These are phyloP conservation scores for Belonocnema kinseyi DNA, from an alignment of 1,140 invertebrate genomes.

Conservation along the genomic window DNA sequence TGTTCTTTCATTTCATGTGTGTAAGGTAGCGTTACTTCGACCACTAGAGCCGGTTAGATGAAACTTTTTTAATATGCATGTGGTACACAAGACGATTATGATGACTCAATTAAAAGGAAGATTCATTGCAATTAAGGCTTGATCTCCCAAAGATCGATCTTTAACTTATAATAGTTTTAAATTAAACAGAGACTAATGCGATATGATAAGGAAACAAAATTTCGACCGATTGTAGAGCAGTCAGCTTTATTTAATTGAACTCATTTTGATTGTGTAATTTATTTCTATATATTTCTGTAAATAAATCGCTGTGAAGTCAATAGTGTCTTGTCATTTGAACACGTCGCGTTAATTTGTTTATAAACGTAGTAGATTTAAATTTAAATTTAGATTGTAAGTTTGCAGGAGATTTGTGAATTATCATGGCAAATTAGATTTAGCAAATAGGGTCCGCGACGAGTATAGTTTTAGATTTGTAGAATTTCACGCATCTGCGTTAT, in stretches of 20 bases:
- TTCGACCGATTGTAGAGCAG: not conserved
- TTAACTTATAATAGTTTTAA: not conserved
- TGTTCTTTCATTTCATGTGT: not conserved
- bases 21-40: not conserved
- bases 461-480: constrained; percentile 20
- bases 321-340: too few relatives aligned
- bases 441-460: not conserved
- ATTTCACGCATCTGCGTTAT: constrained; percentile 18
- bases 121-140: not conserved
- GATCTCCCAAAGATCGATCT: not conserved
- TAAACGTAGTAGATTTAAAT: too few relatives aligned
- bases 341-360: too few relatives aligned
- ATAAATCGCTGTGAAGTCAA: constrained; percentile 27
- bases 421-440: not conserved
- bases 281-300: constrained; percentile 30
- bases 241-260: constrained; percentile 16
- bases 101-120: constrained; percentile 1
- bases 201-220: not conserved
- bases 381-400: not conserved
- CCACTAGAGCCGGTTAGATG: not conserved
- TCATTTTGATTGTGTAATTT: constrained; percentile 19
- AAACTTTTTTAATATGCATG: constrained; percentile 5
- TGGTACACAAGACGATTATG: not conserved
- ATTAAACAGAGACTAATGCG: not conserved
- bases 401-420: not conserved